These are phyloP conservation scores for Gryllus longicercus DNA, from an alignment of 2,888 invertebrate genomes.

Conservation along the genomic window DNA sequence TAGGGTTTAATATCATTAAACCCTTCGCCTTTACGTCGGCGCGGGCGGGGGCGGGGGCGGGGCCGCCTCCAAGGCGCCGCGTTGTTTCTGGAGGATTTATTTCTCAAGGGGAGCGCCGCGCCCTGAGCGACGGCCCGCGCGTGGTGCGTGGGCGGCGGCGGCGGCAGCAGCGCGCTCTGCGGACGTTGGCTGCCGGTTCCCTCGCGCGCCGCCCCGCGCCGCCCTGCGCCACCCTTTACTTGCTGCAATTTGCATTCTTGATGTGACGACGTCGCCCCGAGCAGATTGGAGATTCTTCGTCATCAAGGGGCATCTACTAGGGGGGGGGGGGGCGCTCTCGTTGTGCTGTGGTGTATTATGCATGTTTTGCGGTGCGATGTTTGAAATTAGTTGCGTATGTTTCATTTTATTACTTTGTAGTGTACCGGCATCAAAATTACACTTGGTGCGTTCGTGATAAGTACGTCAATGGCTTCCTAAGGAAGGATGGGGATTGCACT, in stretches of 20 bases:
- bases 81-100: slow-evolving; percentile 17
- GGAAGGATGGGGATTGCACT: too few species aligned
- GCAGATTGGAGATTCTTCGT: not conserved
- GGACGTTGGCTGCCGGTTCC: not conserved
- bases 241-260: not conserved
- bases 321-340: too few species aligned
- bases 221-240: not conserved
- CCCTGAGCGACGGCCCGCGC: not conserved
- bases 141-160: not conserved
- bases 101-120: not conserved
- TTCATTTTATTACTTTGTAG: too few species aligned
- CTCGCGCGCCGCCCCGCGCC: not conserved
- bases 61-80: not conserved
- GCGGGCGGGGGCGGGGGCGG: too few species aligned
- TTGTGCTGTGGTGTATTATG: too few species aligned
- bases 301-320: not conserved
- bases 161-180: not conserved
- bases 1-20: slow-evolving; percentile 6
- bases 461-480: too few species aligned
- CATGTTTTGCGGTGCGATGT: too few species aligned
- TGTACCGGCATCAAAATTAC: too few species aligned
- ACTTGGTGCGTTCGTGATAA: too few species aligned
- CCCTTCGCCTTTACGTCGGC: not conserved
- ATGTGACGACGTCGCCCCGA: not conserved
- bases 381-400: too few species aligned